Base-by-base conservation (phyloP, 2,113 vertebrate species). In the Pteruthius melanotis region DNA sequence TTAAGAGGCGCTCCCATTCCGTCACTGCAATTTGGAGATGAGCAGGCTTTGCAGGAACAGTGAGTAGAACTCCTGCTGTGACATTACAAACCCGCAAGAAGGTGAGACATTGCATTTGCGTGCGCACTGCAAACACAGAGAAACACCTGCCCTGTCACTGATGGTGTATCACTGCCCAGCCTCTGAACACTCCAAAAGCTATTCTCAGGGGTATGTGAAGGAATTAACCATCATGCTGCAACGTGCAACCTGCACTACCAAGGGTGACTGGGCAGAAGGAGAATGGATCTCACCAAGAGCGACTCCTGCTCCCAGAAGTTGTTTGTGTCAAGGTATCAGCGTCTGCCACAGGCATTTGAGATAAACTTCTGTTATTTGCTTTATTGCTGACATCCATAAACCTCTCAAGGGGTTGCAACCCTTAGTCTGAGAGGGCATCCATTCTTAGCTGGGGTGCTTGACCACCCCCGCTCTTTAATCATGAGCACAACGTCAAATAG, bases 401-500 rank as follows among this genome's bases (percentile, higher is more conserved):
- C n/a, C 27, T 70, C 74, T 40, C 22, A 47, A 54, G 8, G 12
- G 12, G n/a, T 54, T 83, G 60, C 53, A 87, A 4, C 9, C 23
- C 68, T 30, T 60, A 39, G 6, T 35, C 45, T 64, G 49, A 85
- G 53, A 35, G 23, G 9, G 13, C 13, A 19, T 44, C 50, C 71
- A 33, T 66, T 33, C 63, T 76, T 31, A 75, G 26, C 39, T 44
- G 19, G 39, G 40, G 17, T 64, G 61, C 53, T 30, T 64, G 53
- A 82, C 26, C 27, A 70, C 26, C 56, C 14, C 50, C 17, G 14
- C 24, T 45, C n/a, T 69, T 65, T 57, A 47, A 14, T 83, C 52
- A 28, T 2, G 11, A 89, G 75, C 4, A 3, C 66, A n/a, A 16
- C 0, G 0, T 37, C 44, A 65, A 77, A 52, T 2, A 74, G 74